These are phyloP conservation scores for Urocitellus parryii DNA, from an alignment of 2,113 vertebrate genomes.

Conservation along the genomic window DNA sequence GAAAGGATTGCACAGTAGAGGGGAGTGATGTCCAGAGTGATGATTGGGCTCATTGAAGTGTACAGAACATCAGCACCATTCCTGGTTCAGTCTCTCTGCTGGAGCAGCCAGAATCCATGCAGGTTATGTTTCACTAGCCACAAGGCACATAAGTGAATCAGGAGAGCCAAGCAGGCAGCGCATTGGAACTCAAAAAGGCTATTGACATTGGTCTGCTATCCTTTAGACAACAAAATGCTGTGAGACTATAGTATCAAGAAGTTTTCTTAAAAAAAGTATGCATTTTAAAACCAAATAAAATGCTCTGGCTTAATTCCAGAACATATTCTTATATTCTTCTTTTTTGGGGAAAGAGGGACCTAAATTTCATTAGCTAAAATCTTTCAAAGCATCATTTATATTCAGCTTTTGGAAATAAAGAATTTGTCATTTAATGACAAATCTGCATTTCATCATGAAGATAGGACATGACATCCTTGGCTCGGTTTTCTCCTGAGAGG, in stretches of 20 bases:
- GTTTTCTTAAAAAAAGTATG: not conserved
- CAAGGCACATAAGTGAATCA: not conserved
- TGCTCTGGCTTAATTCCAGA: conserved; percentile 55
- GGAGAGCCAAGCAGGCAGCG: not conserved
- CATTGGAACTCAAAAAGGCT: not conserved
- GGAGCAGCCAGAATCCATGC: not conserved
- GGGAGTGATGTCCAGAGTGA: too few species aligned
- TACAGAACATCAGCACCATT: rapidly evolving
- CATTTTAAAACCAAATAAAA: conserved; percentile 57
- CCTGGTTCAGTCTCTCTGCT: not conserved
- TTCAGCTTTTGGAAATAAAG: conserved; percentile 70
- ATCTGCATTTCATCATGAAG: conserved; percentile 80
- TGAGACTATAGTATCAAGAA: not conserved
- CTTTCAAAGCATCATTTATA: conserved; percentile 59
- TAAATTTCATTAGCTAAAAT: conserved; percentile 68
- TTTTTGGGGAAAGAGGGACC: not conserved
- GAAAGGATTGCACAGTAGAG: not conserved
- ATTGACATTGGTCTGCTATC: not conserved
- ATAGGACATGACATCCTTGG: conserved; percentile 70
- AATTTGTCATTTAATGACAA: conserved; percentile 72
- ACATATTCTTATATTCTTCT: conserved; percentile 27
- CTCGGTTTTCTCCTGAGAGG: conserved; percentile 64
- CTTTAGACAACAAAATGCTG: conserved; percentile 1
- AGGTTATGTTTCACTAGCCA: not conserved
- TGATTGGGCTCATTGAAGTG: rapidly evolving